Base-by-base conservation (phyloP, 2,113 vertebrate genomes). In the Rutilus rutilus region DNA sequence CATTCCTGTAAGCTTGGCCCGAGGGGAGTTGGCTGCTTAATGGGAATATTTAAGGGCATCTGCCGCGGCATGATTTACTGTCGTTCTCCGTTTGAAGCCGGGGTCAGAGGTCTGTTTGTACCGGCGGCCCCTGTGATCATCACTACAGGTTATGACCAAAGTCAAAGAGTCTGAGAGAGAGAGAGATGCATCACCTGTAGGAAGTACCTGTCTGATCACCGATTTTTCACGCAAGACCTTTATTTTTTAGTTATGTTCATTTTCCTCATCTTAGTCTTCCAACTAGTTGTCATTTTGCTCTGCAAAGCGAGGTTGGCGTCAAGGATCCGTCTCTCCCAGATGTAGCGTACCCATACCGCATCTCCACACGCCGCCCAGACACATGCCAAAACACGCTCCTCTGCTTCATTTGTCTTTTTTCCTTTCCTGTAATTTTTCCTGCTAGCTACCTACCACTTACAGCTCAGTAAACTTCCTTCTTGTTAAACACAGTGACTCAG, bases 41-140 rank as follows among this genome's bases (percentile, higher is more conserved):
- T 93, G 95, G 94, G 94, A 94, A 96, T 95, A 95, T 95, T 92
- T 93, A 94, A 54, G 92, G 94, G 95, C 92, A 93, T 91, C 92
- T 94, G 83, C 93, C 94, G 95, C 95, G 93, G 91, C 91, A 92
- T 99, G 97, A 99, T 99, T 99, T 98, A 98, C 96, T 97, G 93
- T 93, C 93, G 92, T 90, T 92, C 95, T 93, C 92, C 82, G 95
- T 97, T 98, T 98, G 96, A 98, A 97, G 96, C 25, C 96, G 93
- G 94, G 95, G 97, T 96, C 95, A 96, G 96, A 97, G 98, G 97
- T 97, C 95, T 89, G 96, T 52, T 83, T 60, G 25, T 94, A 94
- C 94, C 94, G 95, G 92, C 93, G 93, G 92, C 94, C 95, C 95
- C 96, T 97, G 96, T 98, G 96, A 98, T 98, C 96, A 97, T 92